Base-by-base conservation (phyloP, 2,888 invertebrate genomes). In the Erebia epiphron region DNA sequence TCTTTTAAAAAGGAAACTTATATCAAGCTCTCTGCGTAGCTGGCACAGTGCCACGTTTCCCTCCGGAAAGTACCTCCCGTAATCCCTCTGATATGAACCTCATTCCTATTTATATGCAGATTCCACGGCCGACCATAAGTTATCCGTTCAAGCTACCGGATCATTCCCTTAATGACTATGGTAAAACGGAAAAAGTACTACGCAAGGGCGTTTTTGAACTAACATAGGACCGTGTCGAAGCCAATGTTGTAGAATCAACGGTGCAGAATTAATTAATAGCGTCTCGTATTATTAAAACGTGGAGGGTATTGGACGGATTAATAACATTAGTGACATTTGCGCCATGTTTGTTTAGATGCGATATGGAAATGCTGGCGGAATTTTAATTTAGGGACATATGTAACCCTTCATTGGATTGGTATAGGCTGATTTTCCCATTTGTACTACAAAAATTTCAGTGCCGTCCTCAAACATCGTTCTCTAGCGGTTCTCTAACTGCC, bases 71-170 rank as follows among this genome's bases (percentile, higher is more conserved):
- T 74, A 69, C 71, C 75, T 75, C 70, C 71, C 79, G 76, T 79
- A 80, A 86, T 83, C 88, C 87, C 83, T 82, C 79, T 79, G 78
- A 79, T 81, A 80, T 80, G 79, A 80, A 80, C 80, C 87, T 86
- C 88, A 84, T 86, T 88, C 82, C 92, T 90, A 93, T 93, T 92
- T 92, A 92, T 91, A 93, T 93, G 92, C 91, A 92, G 91, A 93
- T 92, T 91, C 87, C 86, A 87, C 82, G 83, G 82, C 88, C 88
- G 83, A 87, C 90, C 92, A 91, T 92, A 93, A 92, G 92, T 92
- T 92, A 91, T 88, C 87, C 89, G 87, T 85, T 88, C 86, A 83
- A 81, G 81, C 79, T 81, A 86, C 86, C 86, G 91, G 90, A 91
- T 92, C 91, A 92, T 87, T 84, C 85, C 85, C 86, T 87, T 90